phyloP scores from a whole-genome alignment of 2,113 vertebrate species.

The Upupa epops region DNA sequence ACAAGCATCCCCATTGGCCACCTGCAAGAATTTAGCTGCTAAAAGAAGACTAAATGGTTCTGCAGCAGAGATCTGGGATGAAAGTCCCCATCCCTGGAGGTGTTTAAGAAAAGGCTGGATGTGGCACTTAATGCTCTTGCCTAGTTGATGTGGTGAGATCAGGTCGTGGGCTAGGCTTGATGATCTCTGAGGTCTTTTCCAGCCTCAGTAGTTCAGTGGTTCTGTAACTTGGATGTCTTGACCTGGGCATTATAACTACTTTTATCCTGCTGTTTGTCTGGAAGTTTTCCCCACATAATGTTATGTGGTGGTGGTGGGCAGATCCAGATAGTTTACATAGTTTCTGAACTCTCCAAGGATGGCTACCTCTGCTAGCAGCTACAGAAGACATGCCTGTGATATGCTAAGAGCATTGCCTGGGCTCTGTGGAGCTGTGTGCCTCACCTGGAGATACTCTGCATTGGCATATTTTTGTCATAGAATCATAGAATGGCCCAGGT shows the following conservation, averaged over 20 bases:
- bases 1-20: neutral
- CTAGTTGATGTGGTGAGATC: too few relatives aligned
- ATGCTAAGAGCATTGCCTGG: neutral
- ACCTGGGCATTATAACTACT: neutral
- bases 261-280: neutral
- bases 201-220: too few relatives aligned
- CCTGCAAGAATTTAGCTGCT: neutral
- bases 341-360: neutral
- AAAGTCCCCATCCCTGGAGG: too few relatives aligned
- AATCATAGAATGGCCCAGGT: neutral
- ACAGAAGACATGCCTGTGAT: neutral
- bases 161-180: too few relatives aligned
- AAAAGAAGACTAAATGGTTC: neutral
- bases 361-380: neutral
- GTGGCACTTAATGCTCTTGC: too few relatives aligned
- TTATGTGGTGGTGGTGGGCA: neutral
- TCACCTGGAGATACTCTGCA: neutral
- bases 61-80: neutral
- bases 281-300: neutral
- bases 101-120: too few relatives aligned
- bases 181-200: too few relatives aligned
- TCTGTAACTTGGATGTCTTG: neutral
- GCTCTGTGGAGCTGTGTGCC: neutral
- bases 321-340: neutral
- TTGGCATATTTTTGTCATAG: neutral